Base-by-base conservation (phyloP, 2,113 vertebrate genomes). In the Rousettus leschenaultii region DNA sequence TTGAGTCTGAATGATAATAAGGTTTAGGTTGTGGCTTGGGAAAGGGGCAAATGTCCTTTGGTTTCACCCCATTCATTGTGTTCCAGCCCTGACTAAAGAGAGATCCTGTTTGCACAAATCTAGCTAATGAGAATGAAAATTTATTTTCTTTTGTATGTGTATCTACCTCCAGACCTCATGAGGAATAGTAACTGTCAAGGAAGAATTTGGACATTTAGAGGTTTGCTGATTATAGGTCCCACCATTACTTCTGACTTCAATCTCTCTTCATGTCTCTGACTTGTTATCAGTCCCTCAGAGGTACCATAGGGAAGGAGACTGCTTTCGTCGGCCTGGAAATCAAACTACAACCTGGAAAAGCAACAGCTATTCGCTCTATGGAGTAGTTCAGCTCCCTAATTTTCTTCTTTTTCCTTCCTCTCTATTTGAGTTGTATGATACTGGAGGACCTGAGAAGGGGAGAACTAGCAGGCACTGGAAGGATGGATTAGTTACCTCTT, bases 321-420 rank as follows among this genome's bases (percentile, higher is more conserved):
- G 51, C 33, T 82, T 86, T 92, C 16, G n/a, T 89, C 85, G 43
- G 73, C 22, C 45, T 93, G 53, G 63, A 95, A 95, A 57, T 79
- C 55, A 83, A 71, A 40, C 45, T 66, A n/a, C 66, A 28, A 38
- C 30, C 68, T 93, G 84, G 63, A 95, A 91, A 86, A 55, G 59
- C 4, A 53, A 35, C 8, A 48, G 45, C 7, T 66, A 61, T n/a
- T 87, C 1, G 1, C 24, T 74, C n/a, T 75, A 40, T 21, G 43
- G 73, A 45, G 61, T 40, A 30, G 43, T 94, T 77, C 28, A 74
- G 24, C 33, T 45, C 35, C 63, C 24, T 59, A 11, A 22, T 30
- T 65, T 77, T 66, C 48, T 91, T 30, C 15, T 48, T 82, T n/a
- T 10, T 9, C 16, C 18, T 12, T 61, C 70, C 33, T 28, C 11